A percentile compares a stretch with the other conserved stretches of the same genome.
Evolutionary conservation across 2,113 vertebrate genomes (phyloP).

Genomic region (Ctenomys sociabilis): DNA sequence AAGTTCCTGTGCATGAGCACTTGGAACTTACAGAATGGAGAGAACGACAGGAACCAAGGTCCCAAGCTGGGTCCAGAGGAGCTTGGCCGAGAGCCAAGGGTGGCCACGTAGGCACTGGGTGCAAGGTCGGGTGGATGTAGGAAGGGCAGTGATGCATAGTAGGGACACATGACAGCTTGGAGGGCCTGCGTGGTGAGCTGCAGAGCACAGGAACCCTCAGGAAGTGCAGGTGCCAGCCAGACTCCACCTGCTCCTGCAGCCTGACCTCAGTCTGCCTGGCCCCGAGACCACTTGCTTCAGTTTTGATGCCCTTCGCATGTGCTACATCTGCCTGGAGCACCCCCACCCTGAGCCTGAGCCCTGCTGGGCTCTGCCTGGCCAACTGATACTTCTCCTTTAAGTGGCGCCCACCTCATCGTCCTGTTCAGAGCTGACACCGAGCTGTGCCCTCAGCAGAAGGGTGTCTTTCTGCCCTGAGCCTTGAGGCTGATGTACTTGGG

Average conservation of each 20-base stretch:
- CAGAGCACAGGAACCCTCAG: too few relatives aligned
- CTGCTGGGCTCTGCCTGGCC: background rate
- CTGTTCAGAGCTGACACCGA: background rate
- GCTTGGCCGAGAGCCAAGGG: background rate
- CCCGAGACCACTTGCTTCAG: background rate
- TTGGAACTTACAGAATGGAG: background rate
- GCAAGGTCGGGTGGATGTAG: background rate
- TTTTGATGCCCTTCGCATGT: background rate
- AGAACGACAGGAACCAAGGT: background rate
- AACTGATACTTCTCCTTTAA: background rate
- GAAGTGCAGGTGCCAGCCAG: background rate
- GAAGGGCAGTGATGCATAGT: rapidly evolving
- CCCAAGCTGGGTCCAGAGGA: background rate
- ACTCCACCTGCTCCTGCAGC: background rate
- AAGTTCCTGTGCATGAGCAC: background rate
- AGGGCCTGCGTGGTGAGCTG: background rate
- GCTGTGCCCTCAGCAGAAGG: background rate
- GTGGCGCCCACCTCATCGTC: background rate
- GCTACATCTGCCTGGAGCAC: background rate
- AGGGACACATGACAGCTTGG: background rate
- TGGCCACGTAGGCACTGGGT: background rate
- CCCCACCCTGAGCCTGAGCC: background rate
- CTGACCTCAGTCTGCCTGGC: background rate
- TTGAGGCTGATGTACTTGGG: background rate
- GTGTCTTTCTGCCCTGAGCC: background rate